Conservation (phyloP, 2,888 invertebrate genomes). For the Yponomeuta evonymella region DNA sequence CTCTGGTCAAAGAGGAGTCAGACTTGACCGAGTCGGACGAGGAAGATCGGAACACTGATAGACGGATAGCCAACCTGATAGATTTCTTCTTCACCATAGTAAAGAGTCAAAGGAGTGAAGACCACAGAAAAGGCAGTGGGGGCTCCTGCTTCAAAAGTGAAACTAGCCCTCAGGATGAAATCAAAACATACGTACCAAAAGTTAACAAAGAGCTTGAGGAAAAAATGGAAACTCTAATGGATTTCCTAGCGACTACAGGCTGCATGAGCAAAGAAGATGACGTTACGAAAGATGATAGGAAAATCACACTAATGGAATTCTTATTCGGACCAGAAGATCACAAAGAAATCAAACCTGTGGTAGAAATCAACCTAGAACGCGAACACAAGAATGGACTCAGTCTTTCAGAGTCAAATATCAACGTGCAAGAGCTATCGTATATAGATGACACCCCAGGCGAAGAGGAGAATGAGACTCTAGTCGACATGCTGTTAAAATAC, state of each 20-base stretch:
- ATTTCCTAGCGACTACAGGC: constrained; percentile 62
- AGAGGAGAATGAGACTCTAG: constrained; percentile 56
- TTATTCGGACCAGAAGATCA: constrained; percentile 60
- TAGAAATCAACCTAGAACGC: constrained; percentile 45
- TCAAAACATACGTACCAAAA: constrained; percentile 41
- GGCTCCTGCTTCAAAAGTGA: constrained; percentile 66
- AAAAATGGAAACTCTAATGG: constrained; percentile 70
- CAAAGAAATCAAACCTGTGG: constrained; percentile 41
- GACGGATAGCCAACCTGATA: constrained; percentile 63
- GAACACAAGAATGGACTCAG: constrained; percentile 42
- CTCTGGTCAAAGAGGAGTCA: constrained; percentile 64
- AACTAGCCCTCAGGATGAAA: constrained; percentile 49
- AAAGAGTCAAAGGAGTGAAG: constrained; percentile 54
- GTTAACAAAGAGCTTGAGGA: constrained; percentile 62
- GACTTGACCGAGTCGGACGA: constrained; percentile 57
- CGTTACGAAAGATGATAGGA: constrained; percentile 47
- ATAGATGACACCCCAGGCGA: constrained; percentile 69
- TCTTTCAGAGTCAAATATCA: constrained; percentile 56
- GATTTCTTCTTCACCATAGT: constrained; percentile 72
- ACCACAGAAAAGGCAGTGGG: constrained; percentile 59
- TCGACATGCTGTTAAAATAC: constrained; percentile 65
- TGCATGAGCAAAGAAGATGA: constrained; percentile 57
- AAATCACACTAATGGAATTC: constrained; percentile 70
- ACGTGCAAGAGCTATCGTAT: constrained; percentile 53
- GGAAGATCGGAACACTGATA: constrained; percentile 57